These are phyloP conservation scores for Acrobasis suavella DNA, from an alignment of 2,888 invertebrate species.

Conservation along the genomic window DNA sequence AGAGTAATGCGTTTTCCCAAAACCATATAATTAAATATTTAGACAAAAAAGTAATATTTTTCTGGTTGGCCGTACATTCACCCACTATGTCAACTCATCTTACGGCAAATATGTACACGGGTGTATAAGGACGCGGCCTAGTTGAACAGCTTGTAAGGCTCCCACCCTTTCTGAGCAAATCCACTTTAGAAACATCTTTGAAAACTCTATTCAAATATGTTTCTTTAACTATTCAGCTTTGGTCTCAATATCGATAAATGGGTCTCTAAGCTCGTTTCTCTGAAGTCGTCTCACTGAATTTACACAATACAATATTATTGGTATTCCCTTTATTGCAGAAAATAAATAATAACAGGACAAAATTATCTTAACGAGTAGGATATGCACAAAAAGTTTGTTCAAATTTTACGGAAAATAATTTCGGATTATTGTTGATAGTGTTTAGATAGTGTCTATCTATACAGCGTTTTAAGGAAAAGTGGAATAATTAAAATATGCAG, in stretches of 20 bases:
- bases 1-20: too few species aligned
- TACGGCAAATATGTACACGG: constrained; percentile 60
- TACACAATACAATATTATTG: too few species aligned
- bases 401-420: too few species aligned
- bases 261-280: too few species aligned
- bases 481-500: too few species aligned
- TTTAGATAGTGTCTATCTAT: too few species aligned
- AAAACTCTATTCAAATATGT: constrained; percentile 43
- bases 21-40: background rate
- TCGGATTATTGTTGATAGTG: too few species aligned
- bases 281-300: constrained; percentile 10
- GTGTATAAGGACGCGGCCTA: constrained; percentile 56
- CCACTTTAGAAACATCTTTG: constrained; percentile 52
- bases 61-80: constrained; percentile 41
- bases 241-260: constrained; percentile 40
- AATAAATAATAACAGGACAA: too few species aligned
- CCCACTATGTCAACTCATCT: constrained; percentile 65
- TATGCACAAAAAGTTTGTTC: too few species aligned
- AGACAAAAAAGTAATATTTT: constrained; percentile 30
- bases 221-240: constrained; percentile 39
- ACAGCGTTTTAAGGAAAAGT: too few species aligned
- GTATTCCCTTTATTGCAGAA: too few species aligned
- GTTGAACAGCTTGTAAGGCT: constrained; percentile 53
- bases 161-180: constrained; percentile 56
- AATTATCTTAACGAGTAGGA: too few species aligned